Conservation (phyloP, 2,797 vertebrate species). For the Sebastes goodei region DNA sequence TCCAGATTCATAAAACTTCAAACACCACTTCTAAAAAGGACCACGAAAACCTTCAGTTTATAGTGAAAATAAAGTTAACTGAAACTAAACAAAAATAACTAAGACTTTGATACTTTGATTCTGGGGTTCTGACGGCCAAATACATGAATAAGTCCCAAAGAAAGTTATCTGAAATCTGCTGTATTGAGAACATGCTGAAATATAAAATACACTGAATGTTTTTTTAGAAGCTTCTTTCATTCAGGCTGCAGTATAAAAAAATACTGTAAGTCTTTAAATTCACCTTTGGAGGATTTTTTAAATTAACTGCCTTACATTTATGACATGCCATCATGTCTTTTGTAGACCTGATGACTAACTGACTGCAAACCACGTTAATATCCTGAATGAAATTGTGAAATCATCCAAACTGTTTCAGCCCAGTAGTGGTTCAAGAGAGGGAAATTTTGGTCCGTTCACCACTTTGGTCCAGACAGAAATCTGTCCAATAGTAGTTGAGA, state of each 20-base stretch:
- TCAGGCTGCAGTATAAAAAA: background rate
- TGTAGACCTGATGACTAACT: background rate
- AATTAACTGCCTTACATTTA: background rate
- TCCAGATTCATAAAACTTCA: constrained; percentile 4
- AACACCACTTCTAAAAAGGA: background rate
- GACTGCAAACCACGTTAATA: background rate
- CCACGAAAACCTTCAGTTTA: background rate
- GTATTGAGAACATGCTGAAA: background rate
- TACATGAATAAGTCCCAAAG: background rate
- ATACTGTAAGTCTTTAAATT: background rate
- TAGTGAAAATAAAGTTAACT: background rate
- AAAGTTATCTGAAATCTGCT: background rate
- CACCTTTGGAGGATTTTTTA: background rate
- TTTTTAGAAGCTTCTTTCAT: background rate
- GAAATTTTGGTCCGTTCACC: background rate
- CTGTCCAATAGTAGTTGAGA: no score
- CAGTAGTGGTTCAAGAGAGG: background rate
- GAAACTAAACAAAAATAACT: background rate
- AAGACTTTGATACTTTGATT: background rate
- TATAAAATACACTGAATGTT: background rate
- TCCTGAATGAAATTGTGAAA: background rate
- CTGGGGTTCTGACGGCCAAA: background rate
- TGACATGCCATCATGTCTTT: background rate
- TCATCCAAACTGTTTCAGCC: background rate
- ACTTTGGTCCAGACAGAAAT: background rate